These are phyloP conservation scores for Coregonus suidteri DNA, from an alignment of 2,797 vertebrate genomes.

Conservation along the genomic window DNA sequence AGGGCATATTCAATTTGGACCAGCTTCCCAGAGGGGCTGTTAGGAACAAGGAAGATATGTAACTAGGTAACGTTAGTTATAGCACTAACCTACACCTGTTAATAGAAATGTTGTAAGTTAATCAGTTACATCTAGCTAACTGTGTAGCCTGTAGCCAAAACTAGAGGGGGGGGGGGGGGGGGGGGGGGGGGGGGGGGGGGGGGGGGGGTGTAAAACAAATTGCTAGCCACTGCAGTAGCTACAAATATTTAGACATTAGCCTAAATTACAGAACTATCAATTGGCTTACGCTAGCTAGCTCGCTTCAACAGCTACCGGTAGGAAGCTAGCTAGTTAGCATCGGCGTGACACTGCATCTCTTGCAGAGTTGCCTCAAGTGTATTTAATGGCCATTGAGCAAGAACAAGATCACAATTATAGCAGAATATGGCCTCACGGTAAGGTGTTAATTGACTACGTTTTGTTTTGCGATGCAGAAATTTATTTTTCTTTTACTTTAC, in stretches of 20 bases:
- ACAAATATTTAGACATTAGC: not conserved
- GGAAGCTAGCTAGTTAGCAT: slow-evolving; percentile 1
- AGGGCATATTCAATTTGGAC: slow-evolving; percentile 91
- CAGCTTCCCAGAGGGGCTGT: slow-evolving; percentile 87
- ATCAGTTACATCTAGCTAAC: not conserved
- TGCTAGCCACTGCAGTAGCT: not conserved
- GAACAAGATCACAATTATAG: not conserved
- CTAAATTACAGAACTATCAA: not conserved
- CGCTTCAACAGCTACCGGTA: not conserved
- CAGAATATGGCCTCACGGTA: not conserved
- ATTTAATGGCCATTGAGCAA: not conserved
- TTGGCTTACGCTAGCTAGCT: not conserved
- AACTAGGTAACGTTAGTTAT: not conserved
- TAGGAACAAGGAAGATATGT: slow-evolving; percentile 8
- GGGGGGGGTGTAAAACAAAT: too few relatives aligned
- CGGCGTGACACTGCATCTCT: slow-evolving; percentile 16
- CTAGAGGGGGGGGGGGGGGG: too few relatives aligned
- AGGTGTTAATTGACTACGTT: not conserved
- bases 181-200: too few relatives aligned
- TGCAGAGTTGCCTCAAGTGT: not conserved
- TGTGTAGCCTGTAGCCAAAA: too few relatives aligned
- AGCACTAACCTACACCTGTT: not conserved
- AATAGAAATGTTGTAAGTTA: too few relatives aligned
- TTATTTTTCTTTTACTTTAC: slow-evolving; percentile 49
- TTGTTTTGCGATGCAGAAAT: not conserved